Conservation (phyloP, 2,113 vertebrate species). For the Mixornis gularis region DNA sequence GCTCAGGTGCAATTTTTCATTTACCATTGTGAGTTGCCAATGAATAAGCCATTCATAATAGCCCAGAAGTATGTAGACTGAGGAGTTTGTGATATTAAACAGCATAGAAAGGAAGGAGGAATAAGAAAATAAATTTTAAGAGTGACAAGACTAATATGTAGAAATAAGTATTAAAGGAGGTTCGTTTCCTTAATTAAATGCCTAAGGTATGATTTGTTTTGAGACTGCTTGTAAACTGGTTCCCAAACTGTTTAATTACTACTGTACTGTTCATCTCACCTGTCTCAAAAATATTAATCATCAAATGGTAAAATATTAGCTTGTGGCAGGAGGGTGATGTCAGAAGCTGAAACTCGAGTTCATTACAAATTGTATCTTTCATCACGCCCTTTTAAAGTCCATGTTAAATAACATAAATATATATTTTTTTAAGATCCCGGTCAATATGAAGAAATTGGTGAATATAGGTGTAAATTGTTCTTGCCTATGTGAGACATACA, state of each 20-base stretch:
- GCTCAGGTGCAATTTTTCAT: not conserved
- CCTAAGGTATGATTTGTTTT: slow-evolving; percentile 13
- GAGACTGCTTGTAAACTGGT: slow-evolving; percentile 24
- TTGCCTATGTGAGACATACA: not conserved
- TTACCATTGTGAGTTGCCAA: not conserved
- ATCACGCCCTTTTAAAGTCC: not conserved
- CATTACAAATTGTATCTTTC: not conserved
- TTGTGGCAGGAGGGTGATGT: not conserved
- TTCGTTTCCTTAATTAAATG: slow-evolving; percentile 47
- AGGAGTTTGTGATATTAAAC: not conserved
- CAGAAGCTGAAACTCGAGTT: slow-evolving; percentile 29
- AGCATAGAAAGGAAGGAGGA: not conserved
- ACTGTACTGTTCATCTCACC: not conserved
- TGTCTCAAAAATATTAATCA: slow-evolving; percentile 52
- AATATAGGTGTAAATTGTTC: not conserved
- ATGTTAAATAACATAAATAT: not conserved
- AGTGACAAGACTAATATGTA: not conserved
- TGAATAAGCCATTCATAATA: not conserved
- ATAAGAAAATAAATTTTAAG: slow-evolving; percentile 9
- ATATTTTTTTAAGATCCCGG: not conserved
- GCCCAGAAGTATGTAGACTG: not conserved
- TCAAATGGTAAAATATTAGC: slow-evolving; percentile 37
- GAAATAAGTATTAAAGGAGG: slow-evolving; percentile 36
- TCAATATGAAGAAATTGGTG: not conserved
- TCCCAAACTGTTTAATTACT: slow-evolving; percentile 50